Evolutionary conservation across 2,113 vertebrate species (phyloP).

Genomic region (Pithys albifrons): DNA sequence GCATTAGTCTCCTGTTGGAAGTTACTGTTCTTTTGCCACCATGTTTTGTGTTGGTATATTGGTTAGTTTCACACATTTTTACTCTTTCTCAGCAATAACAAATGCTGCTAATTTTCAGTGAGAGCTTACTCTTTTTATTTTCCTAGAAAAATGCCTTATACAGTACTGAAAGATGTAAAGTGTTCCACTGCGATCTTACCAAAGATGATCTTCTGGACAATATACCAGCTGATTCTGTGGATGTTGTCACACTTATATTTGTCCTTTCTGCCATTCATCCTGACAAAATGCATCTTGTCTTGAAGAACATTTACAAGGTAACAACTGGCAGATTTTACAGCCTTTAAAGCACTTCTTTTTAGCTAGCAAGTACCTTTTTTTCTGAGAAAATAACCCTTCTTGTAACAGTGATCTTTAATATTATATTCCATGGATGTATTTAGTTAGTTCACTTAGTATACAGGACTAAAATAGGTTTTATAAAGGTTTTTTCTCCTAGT

Average conservation of each 20-base stretch:
- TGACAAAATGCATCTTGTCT: conserved; percentile 88
- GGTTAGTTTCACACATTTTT: not conserved
- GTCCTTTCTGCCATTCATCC: conserved; percentile 95
- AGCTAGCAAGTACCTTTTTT: not conserved
- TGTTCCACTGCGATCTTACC: conserved; percentile 95
- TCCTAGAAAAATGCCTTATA: conserved; percentile 87
- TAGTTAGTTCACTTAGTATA: not conserved
- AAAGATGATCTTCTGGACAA: conserved; percentile 84
- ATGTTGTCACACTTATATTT: conserved; percentile 89
- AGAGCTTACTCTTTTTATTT: not conserved
- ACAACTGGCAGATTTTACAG: not conserved
- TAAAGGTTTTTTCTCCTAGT: not conserved
- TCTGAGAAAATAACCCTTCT: not conserved
- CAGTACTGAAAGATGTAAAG: conserved; percentile 81
- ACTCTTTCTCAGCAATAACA: not conserved
- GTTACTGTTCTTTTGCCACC: not conserved
- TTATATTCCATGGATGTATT: not conserved
- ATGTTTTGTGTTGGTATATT: not conserved
- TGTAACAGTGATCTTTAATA: not conserved
- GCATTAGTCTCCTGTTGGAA: not conserved
- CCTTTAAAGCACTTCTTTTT: not conserved
- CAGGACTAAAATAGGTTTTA: not conserved
- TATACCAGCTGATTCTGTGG: conserved; percentile 81
- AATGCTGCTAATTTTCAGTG: not conserved
- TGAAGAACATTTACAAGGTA: conserved; percentile 89